A percentile compares a stretch with the other conserved stretches of the same genome.
Evolutionary conservation across 2,888 invertebrate species (phyloP).

Genomic region (Timema cristinae): DNA sequence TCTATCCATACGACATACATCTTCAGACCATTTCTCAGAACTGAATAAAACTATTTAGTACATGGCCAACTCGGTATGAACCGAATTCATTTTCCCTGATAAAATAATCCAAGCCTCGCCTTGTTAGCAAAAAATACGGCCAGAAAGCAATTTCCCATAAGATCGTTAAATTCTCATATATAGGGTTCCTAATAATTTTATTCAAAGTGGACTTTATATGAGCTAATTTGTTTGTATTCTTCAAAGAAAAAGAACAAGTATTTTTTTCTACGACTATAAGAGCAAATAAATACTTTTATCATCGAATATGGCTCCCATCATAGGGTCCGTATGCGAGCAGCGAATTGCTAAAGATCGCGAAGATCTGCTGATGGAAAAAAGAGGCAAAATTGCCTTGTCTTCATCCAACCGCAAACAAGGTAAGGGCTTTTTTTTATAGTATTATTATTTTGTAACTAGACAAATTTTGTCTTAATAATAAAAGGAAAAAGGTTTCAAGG

Average conservation of each 20-base stretch:
- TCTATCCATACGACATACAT: constrained; percentile 72
- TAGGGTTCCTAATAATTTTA: too few relatives aligned
- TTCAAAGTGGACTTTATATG: too few relatives aligned
- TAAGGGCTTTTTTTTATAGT: neutral
- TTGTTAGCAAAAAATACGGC: neutral
- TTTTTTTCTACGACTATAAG: too few relatives aligned
- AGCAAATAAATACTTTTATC: neutral
- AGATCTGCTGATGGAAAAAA: constrained; percentile 4
- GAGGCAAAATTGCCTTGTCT: neutral
- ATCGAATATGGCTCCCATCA: constrained; percentile 22
- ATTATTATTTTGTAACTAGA: too few relatives aligned
- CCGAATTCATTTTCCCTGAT: constrained; percentile 11
- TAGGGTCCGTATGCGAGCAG: constrained; percentile 13
- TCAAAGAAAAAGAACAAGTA: too few relatives aligned
- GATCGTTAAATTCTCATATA: too few relatives aligned
- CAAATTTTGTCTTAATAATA: too few relatives aligned
- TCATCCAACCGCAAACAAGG: constrained; percentile 1
- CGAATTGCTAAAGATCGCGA: constrained; percentile 6
- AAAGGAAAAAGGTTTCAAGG: too few relatives aligned
- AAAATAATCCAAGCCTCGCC: constrained; percentile 12
- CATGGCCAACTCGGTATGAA: constrained; percentile 20
- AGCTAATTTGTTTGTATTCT: too few relatives aligned
- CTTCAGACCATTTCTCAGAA: constrained; percentile 75
- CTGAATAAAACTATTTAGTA: constrained; percentile 27
- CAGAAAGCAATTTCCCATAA: too few relatives aligned